Conservation (phyloP, 2,888 invertebrate genomes). For the Drosophila trichaetosa region DNA sequence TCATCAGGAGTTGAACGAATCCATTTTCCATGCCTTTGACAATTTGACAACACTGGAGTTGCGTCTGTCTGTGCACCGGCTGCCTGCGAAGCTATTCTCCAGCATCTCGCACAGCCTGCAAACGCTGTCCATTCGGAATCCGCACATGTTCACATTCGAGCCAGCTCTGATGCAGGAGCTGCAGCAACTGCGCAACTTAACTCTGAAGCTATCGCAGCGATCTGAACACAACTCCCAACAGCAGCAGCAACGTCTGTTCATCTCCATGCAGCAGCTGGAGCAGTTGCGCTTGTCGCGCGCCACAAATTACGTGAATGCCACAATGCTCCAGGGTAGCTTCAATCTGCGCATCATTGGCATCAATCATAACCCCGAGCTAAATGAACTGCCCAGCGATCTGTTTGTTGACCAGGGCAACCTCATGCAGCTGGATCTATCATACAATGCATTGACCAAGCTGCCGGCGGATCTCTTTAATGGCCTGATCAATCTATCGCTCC, state of each 20-base stretch:
- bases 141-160: conserved; percentile 47
- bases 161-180: conserved; percentile 46
- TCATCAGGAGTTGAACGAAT: conserved; percentile 41
- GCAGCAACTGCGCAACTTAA: conserved; percentile 58
- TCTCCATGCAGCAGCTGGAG: conserved; percentile 86
- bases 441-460: conserved; percentile 33
- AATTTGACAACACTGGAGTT: conserved; percentile 52
- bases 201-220: conserved; percentile 29
- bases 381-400: conserved; percentile 45
- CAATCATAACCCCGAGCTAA: conserved; percentile 46
- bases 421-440: conserved; percentile 34
- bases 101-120: conserved; percentile 48
- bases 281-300: conserved; percentile 88
- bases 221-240: not conserved
- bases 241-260: conserved; percentile 85
- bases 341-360: conserved; percentile 86
- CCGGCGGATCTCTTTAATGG: conserved; percentile 73
- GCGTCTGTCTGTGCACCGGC: conserved; percentile 42
- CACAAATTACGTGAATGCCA: conserved; percentile 86
- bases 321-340: conserved; percentile 87
- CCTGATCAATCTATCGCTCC: conserved; percentile 86
- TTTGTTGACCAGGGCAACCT: conserved; percentile 58
- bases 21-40: conserved; percentile 55
- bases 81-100: conserved; percentile 51
- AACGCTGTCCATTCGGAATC: conserved; percentile 55